Conservation (phyloP, 2,888 invertebrate species). For the Oxycera nigricornis region DNA sequence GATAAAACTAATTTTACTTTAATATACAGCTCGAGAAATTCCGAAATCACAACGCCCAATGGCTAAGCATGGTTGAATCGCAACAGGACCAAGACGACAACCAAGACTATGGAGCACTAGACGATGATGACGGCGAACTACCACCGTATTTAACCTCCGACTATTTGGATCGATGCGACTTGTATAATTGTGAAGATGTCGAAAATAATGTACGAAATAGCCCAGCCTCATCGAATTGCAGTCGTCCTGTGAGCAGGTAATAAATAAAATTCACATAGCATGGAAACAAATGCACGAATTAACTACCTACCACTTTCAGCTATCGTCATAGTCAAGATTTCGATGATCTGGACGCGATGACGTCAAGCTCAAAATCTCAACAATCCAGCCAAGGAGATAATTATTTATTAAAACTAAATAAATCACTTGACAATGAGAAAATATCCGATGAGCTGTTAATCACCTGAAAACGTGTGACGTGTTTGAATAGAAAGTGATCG, state of each 20-base stretch:
- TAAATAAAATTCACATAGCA: slow-evolving; percentile 22
- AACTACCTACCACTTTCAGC: too few relatives aligned
- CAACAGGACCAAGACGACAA: slow-evolving; percentile 65
- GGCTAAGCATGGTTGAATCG: slow-evolving; percentile 95
- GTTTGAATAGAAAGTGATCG: neutral
- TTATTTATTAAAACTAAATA: slow-evolving; percentile 53
- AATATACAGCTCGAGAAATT: slow-evolving; percentile 86
- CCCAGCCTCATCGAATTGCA: slow-evolving; percentile 59
- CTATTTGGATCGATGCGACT: slow-evolving; percentile 68
- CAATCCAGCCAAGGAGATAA: slow-evolving; percentile 55
- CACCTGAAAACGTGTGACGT: slow-evolving; percentile 50
- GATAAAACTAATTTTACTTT: too few relatives aligned
- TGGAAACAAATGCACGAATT: neutral
- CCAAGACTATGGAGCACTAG: slow-evolving; percentile 59
- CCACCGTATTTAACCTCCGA: slow-evolving; percentile 80
- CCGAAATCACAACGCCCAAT: slow-evolving; percentile 97
- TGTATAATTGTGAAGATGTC: slow-evolving; percentile 63
- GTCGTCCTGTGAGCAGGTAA: slow-evolving; percentile 65
- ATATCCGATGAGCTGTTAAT: slow-evolving; percentile 55
- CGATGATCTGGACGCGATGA: slow-evolving; percentile 64
- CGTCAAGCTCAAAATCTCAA: slow-evolving; percentile 60
- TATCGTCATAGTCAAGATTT: slow-evolving; percentile 64
- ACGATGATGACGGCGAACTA: slow-evolving; percentile 68
- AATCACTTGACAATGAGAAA: slow-evolving; percentile 56
- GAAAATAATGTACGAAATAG: slow-evolving; percentile 55